These are phyloP conservation scores for Pristiophorus japonicus DNA, from an alignment of 2,113 vertebrate species.

Conservation along the genomic window DNA sequence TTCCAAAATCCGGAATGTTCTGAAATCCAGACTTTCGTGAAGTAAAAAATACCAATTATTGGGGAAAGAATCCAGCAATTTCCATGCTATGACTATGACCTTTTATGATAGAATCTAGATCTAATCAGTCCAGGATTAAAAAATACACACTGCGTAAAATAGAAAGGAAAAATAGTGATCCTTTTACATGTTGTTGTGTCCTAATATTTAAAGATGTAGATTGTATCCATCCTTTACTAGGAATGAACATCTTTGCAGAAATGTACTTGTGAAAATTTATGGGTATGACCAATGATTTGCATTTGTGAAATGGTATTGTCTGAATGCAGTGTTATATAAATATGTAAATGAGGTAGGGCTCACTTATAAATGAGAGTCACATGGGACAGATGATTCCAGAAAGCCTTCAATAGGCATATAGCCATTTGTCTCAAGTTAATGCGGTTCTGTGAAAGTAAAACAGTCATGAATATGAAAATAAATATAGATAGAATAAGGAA, in stretches of 20 bases:
- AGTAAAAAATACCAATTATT: neutral
- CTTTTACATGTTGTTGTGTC: neutral
- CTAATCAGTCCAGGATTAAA: neutral
- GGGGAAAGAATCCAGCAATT: neutral
- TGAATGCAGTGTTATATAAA: neutral
- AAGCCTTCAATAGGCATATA: neutral
- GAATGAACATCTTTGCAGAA: neutral
- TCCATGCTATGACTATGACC: neutral
- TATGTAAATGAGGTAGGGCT: neutral
- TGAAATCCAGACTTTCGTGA: no score
- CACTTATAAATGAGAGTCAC: neutral
- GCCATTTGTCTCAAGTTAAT: neutral
- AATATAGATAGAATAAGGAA: neutral
- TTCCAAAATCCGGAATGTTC: no score
- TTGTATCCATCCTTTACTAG: neutral
- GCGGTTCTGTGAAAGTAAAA: neutral
- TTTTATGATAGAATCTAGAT: neutral
- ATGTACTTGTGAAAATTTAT: neutral
- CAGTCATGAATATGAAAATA: neutral
- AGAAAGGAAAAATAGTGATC: neutral
- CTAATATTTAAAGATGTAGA: neutral
- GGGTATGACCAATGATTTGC: neutral
- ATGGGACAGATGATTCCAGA: neutral
- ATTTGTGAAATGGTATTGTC: neutral
- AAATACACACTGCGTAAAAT: neutral